A percentile compares a stretch with the other conserved stretches of the same genome.
phyloP scores from a whole-genome alignment of 2,888 invertebrate genomes.

The Punctoribates punctum region DNA sequence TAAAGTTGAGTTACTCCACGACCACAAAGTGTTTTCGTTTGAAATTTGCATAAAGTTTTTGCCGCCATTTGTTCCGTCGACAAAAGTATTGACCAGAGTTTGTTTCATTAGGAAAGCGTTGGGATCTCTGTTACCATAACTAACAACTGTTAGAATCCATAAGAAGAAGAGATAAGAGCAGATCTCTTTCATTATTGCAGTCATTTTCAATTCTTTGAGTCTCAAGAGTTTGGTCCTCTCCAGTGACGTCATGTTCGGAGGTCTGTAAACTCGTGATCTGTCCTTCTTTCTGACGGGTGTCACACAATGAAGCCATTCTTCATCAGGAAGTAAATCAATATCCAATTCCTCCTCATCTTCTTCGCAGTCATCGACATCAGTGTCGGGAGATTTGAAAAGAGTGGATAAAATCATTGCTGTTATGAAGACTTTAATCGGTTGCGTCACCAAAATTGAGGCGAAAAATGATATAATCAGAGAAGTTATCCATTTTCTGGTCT shows the following conservation, averaged over 20 bases:
- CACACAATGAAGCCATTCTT: constrained; percentile 52
- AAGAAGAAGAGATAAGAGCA: constrained; percentile 56
- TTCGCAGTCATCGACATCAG: constrained; percentile 52
- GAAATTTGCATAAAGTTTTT: constrained; percentile 31
- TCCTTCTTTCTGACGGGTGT: constrained; percentile 47
- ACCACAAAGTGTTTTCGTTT: constrained; percentile 54
- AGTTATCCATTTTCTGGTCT: constrained; percentile 57
- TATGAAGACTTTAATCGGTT: constrained; percentile 55
- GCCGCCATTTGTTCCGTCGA: constrained; percentile 45
- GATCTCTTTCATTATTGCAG: constrained; percentile 55
- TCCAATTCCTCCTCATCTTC: constrained; percentile 52
- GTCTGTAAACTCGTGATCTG: constrained; percentile 47
- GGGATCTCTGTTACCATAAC: constrained; percentile 54
- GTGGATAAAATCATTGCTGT: constrained; percentile 49
- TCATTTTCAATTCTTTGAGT: constrained; percentile 57
- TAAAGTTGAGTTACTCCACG: constrained; percentile 54
- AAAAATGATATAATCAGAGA: constrained; percentile 57
- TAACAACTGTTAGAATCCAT: constrained; percentile 55
- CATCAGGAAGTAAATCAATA: constrained; percentile 51
- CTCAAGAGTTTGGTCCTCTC: constrained; percentile 53
- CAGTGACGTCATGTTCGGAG: constrained; percentile 53
- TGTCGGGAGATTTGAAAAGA: constrained; percentile 49
- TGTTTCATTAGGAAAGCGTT: constrained; percentile 54
- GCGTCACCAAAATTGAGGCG: constrained; percentile 56
- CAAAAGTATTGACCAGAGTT: constrained; percentile 52